Evolutionary conservation across 1,140 invertebrate species (phyloP), one percentile per base, ranked within the genome.

Genomic region (Contarinia nasturtii): DNA sequence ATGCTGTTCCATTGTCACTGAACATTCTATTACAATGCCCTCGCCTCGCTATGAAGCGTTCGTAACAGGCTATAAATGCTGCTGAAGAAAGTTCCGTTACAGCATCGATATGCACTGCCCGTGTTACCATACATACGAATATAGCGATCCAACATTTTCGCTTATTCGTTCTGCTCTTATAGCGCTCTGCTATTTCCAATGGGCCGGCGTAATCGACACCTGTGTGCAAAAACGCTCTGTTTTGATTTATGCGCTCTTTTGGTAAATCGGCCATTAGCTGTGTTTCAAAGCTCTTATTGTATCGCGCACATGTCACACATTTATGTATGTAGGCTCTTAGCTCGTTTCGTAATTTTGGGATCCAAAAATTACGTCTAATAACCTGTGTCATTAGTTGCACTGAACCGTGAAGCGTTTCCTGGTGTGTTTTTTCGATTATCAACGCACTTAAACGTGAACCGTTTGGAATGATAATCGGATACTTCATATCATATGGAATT

Each of bases 201-300:
- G 63, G 61, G 2, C 65, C 64, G 7, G 58, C 54, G 45, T 57
- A 65, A 49, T 66, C 63, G 1, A 64, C 48, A 15, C 64, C 65
- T 33, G 44, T 46, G 19, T 55, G 38, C n/a, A 36, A 14, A 49
- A 67, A 66, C 11, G 57, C 43, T 5, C 10, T 10, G 12, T 53
- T n/a, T 18, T 51, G 49, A 33, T 22, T 59, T 0, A 62, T 44
- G 21, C 61, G 37, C 8, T 42, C 40, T 10, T 42, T 40, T 7
- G 64, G 63, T 10, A 67, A 48, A 21, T 60, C 52, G 14, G 55
- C 59, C 62, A 64, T 64, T 0, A 27, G 27, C 10, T 27, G 27
- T 10, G 3, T 3, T 27, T 27, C 4, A 27, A 27, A 27, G 4
- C 4, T 27, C 3, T 27, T 3, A 5, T 27, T 10, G 27, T 5